Conservation (phyloP, 2,888 invertebrate species). For the Pinctada fucata region DNA sequence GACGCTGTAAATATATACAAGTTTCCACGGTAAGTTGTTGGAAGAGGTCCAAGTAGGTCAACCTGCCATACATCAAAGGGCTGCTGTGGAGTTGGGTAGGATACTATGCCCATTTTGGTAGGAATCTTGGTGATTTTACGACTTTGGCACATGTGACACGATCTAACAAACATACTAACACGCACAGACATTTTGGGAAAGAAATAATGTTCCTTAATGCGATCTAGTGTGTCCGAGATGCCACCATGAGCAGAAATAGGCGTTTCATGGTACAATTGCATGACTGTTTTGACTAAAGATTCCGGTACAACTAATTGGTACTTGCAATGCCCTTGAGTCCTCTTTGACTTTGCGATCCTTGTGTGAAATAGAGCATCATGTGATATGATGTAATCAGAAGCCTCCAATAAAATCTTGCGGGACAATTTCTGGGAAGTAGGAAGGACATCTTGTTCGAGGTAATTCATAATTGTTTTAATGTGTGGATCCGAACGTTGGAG, state of each 20-base stretch:
- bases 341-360: constrained; percentile 25
- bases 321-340: constrained; percentile 14
- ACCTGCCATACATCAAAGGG: constrained; percentile 37
- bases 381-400: constrained; percentile 34
- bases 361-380: constrained; percentile 39
- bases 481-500: constrained; percentile 1
- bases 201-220: constrained; percentile 35
- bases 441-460: constrained; percentile 15
- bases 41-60: constrained; percentile 23
- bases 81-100: constrained; percentile 19
- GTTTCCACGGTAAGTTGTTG: neutral
- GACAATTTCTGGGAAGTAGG: constrained; percentile 37
- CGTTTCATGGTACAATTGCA: constrained; percentile 34
- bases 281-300: constrained; percentile 16
- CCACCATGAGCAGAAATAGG: constrained; percentile 40
- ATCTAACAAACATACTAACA: constrained; percentile 37
- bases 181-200: constrained; percentile 24
- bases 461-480: neutral
- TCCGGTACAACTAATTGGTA: constrained; percentile 37
- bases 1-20: constrained; percentile 26
- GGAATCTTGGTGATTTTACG: constrained; percentile 25
- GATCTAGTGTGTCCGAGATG: constrained; percentile 42
- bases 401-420: constrained; percentile 28
- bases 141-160: constrained; percentile 39
- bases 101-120: neutral